Conservation (phyloP, 2,113 vertebrate species). For the Passer domesticus region DNA sequence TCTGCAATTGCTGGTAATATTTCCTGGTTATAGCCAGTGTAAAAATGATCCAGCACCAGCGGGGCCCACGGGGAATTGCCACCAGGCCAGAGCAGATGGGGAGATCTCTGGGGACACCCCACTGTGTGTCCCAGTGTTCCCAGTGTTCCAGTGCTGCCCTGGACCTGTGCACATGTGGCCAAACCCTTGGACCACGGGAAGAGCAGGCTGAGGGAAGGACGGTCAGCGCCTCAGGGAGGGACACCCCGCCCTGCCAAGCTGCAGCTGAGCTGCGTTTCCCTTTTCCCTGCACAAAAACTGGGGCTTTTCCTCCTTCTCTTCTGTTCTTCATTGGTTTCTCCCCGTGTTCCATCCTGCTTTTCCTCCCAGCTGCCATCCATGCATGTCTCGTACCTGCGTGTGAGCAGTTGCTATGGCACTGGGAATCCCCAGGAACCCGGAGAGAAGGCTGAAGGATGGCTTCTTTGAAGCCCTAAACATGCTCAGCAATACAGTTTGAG, state of each 20-base stretch:
- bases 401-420: not conserved
- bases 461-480: not conserved
- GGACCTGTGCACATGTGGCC: not conserved
- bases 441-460: not conserved
- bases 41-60: constrained; percentile 45
- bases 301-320: not conserved
- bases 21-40: constrained; percentile 29
- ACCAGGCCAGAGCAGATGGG: not conserved
- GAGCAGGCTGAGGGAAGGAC: not conserved
- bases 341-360: not conserved
- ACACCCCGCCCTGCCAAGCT: not conserved
- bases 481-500: accelerated
- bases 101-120: not conserved
- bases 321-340: accelerated
- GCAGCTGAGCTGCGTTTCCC: not conserved
- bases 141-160: not conserved
- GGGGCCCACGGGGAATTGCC: not conserved
- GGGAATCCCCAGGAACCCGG: not conserved
- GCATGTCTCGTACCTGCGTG: accelerated
- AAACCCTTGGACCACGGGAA: no score
- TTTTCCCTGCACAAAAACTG: not conserved
- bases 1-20: not conserved
- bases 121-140: accelerated
- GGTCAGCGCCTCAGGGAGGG: not conserved
- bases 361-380: not conserved